These are phyloP conservation scores for Sturnus vulgaris DNA, from an alignment of 2,113 vertebrate genomes.

Conservation along the genomic window DNA sequence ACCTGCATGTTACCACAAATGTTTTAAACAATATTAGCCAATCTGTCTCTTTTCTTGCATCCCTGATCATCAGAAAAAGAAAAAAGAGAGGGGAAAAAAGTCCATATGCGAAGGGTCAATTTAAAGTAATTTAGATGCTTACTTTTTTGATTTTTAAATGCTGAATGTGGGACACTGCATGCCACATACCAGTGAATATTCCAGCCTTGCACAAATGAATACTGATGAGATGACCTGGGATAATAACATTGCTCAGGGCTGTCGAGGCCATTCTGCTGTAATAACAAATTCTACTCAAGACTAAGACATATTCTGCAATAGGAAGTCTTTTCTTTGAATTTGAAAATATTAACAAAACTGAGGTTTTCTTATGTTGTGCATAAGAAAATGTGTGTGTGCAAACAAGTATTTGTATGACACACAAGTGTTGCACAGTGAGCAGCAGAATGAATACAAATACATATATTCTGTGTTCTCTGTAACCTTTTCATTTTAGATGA, in stretches of 20 bases:
- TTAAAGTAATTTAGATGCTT: not conserved
- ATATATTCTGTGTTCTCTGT: not conserved
- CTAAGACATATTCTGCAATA: not conserved
- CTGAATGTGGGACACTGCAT: not conserved
- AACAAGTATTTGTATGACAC: not conserved
- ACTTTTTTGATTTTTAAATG: not conserved
- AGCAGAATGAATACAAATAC: not conserved
- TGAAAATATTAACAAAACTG: not conserved
- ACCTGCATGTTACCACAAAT: not conserved
- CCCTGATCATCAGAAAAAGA: not conserved
- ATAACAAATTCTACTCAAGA: not conserved
- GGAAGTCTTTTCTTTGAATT: not conserved
- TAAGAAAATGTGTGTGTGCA: not conserved
- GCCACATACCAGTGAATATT: not conserved
- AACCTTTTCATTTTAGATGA: not conserved
- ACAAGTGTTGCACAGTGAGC: not conserved
- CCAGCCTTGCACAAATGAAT: not conserved
- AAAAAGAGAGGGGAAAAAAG: fast-evolving
- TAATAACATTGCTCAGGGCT: fast-evolving
- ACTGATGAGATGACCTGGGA: not conserved
- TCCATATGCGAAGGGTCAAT: not conserved
- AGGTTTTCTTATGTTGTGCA: not conserved
- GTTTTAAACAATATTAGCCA: not conserved
- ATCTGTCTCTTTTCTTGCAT: not conserved
- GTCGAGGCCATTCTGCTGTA: not conserved